Evolutionary conservation across 2,888 invertebrate species (phyloP).

Genomic region (Mesodorylaimus sp.): DNA sequence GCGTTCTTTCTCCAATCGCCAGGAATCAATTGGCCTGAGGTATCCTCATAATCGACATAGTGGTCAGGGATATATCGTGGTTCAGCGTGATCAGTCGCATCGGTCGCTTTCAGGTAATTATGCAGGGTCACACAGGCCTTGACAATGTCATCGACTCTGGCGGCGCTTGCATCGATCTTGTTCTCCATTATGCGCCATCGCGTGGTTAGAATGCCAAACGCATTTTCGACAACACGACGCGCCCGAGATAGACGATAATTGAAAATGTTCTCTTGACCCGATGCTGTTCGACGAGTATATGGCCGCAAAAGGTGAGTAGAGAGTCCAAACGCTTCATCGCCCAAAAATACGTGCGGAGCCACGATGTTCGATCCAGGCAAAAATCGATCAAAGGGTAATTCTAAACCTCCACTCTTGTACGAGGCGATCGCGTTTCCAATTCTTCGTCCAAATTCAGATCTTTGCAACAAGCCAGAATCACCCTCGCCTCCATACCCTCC

Average conservation of each 20-base stretch:
- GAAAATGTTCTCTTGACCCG: slow-evolving; percentile 4
- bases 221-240: slow-evolving; percentile 12
- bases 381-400: too few species aligned
- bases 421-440: too few species aligned
- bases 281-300: neutral
- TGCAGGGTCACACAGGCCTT: neutral
- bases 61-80: too few species aligned
- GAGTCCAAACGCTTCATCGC: neutral
- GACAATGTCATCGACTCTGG: neutral
- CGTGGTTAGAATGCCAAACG: slow-evolving; percentile 11
- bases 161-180: neutral
- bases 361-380: too few species aligned
- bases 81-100: too few species aligned
- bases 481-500: neutral
- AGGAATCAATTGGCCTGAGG: neutral
- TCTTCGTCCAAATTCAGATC: neutral
- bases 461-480: neutral
- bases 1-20: neutral
- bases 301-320: neutral
- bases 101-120: neutral
- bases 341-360: neutral
- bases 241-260: slow-evolving; percentile 11
- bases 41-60: too few species aligned
- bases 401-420: too few species aligned
- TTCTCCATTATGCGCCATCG: neutral